phyloP scores from a whole-genome alignment of 1,140 invertebrate species.

The Mylabris phalerata region DNA sequence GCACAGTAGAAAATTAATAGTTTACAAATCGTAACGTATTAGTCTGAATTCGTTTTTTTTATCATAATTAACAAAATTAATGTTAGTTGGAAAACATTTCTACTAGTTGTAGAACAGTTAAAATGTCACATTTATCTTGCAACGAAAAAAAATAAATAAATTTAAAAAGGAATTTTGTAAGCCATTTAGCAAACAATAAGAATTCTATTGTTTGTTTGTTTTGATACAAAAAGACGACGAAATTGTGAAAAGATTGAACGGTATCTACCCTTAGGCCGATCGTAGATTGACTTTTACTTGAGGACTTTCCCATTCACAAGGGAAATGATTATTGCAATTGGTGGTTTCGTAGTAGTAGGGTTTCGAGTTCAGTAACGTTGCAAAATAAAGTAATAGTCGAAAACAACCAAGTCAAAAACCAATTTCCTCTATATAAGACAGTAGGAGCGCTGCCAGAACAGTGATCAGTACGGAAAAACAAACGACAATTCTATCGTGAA shows the following conservation, averaged over 20 bases:
- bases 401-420: constrained; percentile 11
- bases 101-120: not conserved
- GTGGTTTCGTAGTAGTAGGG: not conserved
- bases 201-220: constrained; percentile 11
- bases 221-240: constrained; percentile 7
- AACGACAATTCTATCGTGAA: too few species aligned
- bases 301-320: constrained; percentile 18
- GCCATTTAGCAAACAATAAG: constrained; percentile 13
- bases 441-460: too few species aligned
- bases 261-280: constrained; percentile 16
- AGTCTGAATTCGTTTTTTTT: not conserved
- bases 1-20: too few species aligned
- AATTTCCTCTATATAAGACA: constrained; percentile 1
- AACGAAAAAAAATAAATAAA: not conserved
- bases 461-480: too few species aligned
- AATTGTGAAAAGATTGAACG: constrained; percentile 5
- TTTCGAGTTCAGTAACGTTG: constrained; percentile 18
- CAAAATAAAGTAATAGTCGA: constrained; percentile 19
- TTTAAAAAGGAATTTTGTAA: constrained; percentile 8
- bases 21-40: too few species aligned
- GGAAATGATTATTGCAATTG: constrained; percentile 21
- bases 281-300: constrained; percentile 16
- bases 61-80: not conserved
- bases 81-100: too few species aligned
- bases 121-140: too few species aligned